Percentiles rank a stretch among this genome's conserved stretches.
Conservation (phyloP, 2,888 invertebrate species). For the Epinotia ramella region DNA sequence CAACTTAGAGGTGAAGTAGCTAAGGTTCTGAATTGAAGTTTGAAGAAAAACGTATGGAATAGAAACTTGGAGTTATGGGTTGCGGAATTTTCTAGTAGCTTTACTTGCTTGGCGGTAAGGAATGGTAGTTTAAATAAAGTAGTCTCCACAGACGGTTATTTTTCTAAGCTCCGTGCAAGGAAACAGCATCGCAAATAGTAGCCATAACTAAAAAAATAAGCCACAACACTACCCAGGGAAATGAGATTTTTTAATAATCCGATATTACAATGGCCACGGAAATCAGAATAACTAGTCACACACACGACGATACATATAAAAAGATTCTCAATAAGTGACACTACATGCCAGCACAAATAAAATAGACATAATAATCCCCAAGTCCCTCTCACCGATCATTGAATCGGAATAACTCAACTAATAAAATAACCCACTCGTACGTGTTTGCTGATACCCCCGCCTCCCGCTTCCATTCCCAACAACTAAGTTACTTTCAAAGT, state of each 20-base stretch:
- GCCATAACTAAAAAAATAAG: neutral
- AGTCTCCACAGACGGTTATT: conserved; percentile 26
- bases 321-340: neutral
- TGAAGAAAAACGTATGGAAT: conserved; percentile 11
- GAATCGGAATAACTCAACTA: conserved; percentile 45
- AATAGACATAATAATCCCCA: conserved; percentile 34
- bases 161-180: conserved; percentile 14
- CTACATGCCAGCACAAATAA: conserved; percentile 15
- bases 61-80: conserved; percentile 5
- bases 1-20: neutral
- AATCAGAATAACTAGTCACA: neutral
- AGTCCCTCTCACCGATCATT: conserved; percentile 38
- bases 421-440: conserved; percentile 42
- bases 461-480: conserved; percentile 31
- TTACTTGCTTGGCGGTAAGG: conserved; percentile 34
- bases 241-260: neutral
- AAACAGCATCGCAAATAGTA: neutral
- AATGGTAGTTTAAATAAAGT: conserved; percentile 33
- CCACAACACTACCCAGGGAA: neutral
- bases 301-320: neutral
- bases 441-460: conserved; percentile 48
- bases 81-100: conserved; percentile 40
- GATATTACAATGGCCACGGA: neutral
- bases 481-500: neutral
- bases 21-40: neutral